phyloP scores from a whole-genome alignment of 2,888 invertebrate species.

The Fragum whitleyi region DNA sequence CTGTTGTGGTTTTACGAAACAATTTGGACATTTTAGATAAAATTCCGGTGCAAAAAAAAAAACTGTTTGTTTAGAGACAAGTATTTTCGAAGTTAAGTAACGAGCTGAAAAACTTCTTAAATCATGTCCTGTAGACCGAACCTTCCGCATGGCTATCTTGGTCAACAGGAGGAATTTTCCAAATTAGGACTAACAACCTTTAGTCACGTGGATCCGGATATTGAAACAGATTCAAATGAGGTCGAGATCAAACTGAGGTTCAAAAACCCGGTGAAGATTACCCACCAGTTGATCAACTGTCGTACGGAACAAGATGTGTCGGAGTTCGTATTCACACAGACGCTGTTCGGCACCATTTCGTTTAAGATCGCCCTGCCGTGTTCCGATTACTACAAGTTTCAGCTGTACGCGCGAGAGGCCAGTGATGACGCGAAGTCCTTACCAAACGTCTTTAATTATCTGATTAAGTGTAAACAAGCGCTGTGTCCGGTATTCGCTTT shows the following conservation, averaged over 20 bases:
- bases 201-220: slow-evolving; percentile 73
- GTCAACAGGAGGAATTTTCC: slow-evolving; percentile 77
- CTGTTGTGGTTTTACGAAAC: not conserved
- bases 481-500: slow-evolving; percentile 76
- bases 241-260: slow-evolving; percentile 74
- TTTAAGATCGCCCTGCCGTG: slow-evolving; percentile 76
- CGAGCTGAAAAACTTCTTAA: not conserved
- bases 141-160: slow-evolving; percentile 77
- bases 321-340: slow-evolving; percentile 78
- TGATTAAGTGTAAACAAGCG: slow-evolving; percentile 77
- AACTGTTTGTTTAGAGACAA: not conserved
- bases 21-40: slow-evolving; percentile 3
- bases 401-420: slow-evolving; percentile 81
- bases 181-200: slow-evolving; percentile 73
- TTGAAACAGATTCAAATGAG: slow-evolving; percentile 68
- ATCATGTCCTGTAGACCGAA: slow-evolving; percentile 72
- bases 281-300: slow-evolving; percentile 74
- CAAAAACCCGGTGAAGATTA: slow-evolving; percentile 73
- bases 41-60: not conserved
- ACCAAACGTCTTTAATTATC: slow-evolving; percentile 84
- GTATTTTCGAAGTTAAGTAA: not conserved
- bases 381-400: slow-evolving; percentile 83
- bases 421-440: slow-evolving; percentile 82
- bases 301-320: slow-evolving; percentile 70
- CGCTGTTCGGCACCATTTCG: slow-evolving; percentile 68